Evolutionary conservation across 2,888 invertebrate genomes (phyloP).

Genomic region (Graphium colonna): DNA sequence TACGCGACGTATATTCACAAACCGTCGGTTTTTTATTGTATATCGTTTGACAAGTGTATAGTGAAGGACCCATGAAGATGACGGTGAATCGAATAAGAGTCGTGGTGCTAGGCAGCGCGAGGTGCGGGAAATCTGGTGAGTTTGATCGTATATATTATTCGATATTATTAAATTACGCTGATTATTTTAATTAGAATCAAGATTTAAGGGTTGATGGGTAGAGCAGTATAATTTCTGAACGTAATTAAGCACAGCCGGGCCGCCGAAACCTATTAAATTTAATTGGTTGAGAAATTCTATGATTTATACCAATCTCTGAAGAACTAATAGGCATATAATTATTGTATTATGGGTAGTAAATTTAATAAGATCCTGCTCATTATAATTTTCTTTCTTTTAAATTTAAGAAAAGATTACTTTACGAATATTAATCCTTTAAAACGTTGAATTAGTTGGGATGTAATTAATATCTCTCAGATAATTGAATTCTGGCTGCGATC

Average conservation of each 20-base stretch:
- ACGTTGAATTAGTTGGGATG: no score
- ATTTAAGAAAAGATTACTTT: background rate
- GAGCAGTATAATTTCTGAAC: background rate
- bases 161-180: no score
- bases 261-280: slow-evolving; percentile 64
- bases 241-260: slow-evolving; percentile 21
- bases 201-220: slow-evolving; percentile 18
- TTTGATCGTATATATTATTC: slow-evolving; percentile 31
- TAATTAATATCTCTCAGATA: no score
- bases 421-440: background rate
- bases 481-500: no score
- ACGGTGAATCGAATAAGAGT: slow-evolving; percentile 89
- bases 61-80: slow-evolving; percentile 82
- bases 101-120: slow-evolving; percentile 87
- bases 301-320: slow-evolving; percentile 51
- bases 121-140: slow-evolving; percentile 89
- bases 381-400: slow-evolving; percentile 17
- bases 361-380: slow-evolving; percentile 49
- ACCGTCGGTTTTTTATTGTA: slow-evolving; percentile 40
- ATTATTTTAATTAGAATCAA: slow-evolving; percentile 36
- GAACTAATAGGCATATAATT: slow-evolving; percentile 31
- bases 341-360: slow-evolving; percentile 55
- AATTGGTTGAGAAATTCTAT: slow-evolving; percentile 53
- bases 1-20: slow-evolving; percentile 6
- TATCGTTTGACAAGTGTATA: slow-evolving; percentile 37